phyloP scores from a whole-genome alignment of 1,140 invertebrate species.

The Brachystomella parvula region DNA sequence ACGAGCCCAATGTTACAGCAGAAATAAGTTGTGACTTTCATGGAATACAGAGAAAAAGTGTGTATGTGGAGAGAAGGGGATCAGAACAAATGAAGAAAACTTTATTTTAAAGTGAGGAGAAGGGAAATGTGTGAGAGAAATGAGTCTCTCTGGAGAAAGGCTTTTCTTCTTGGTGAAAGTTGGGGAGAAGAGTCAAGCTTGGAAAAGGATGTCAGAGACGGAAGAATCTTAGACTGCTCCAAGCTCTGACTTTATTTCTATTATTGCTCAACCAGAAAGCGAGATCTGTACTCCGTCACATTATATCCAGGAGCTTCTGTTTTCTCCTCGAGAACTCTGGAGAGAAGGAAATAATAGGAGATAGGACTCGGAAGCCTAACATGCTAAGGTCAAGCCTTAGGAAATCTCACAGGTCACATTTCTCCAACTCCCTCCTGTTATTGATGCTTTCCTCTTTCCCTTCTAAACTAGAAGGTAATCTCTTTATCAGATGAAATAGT shows the following conservation, averaged over 20 bases:
- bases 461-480: no score
- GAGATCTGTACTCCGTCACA: not conserved
- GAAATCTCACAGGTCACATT: slow-evolving; percentile 22
- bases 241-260: not conserved
- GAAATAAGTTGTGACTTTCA: not conserved
- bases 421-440: slow-evolving; percentile 11
- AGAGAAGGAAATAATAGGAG: not conserved
- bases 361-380: no score
- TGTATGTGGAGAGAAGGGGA: no score
- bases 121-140: not conserved
- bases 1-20: not conserved
- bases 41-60: no score
- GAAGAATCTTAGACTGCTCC: not conserved
- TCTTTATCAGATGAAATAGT: no score
- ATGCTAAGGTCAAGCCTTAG: slow-evolving; percentile 14
- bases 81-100: not conserved
- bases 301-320: not conserved
- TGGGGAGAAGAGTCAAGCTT: not conserved
- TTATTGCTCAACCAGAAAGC: not conserved
- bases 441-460: slow-evolving; percentile 17
- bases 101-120: not conserved
- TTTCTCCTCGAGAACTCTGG: no score
- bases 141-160: not conserved
- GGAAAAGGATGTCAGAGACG: not conserved
- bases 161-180: not conserved